phyloP scores from a whole-genome alignment of 2,797 vertebrate genomes.

The Sphenodon punctatus region DNA sequence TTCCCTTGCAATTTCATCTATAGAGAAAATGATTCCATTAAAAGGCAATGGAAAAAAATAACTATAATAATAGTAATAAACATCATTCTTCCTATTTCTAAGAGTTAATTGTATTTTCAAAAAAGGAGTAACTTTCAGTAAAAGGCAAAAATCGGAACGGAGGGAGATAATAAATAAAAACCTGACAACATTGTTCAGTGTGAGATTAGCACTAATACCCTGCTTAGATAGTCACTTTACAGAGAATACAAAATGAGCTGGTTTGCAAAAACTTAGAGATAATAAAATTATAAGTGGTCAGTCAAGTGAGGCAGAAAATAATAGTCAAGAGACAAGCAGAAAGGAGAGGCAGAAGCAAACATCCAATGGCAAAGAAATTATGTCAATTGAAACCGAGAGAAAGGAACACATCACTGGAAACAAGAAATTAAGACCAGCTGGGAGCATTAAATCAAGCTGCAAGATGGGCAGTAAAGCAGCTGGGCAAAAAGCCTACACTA shows the following conservation, averaged over 20 bases:
- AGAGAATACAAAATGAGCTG: neutral
- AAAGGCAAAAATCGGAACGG: conserved; percentile 29
- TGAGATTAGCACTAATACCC: conserved; percentile 1
- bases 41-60: neutral
- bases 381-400: conserved; percentile 9
- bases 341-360: neutral
- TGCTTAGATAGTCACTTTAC: neutral
- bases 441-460: conserved; percentile 34
- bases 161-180: conserved; percentile 31
- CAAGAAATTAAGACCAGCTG: conserved; percentile 33
- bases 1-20: neutral
- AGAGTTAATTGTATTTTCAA: neutral
- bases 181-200: neutral
- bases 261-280: neutral
- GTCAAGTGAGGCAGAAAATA: conserved; percentile 20
- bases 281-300: neutral
- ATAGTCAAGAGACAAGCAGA: neutral
- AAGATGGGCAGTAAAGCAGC: conserved; percentile 40
- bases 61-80: too few relatives aligned
- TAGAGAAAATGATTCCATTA: neutral
- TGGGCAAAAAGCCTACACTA: neutral
- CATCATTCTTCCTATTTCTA: conserved; percentile 31
- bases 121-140: conserved; percentile 20
- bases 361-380: conserved; percentile 5
- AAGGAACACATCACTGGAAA: conserved; percentile 26